Base-by-base conservation (phyloP, 2,888 invertebrate species). In the Calameuta pallipes region DNA sequence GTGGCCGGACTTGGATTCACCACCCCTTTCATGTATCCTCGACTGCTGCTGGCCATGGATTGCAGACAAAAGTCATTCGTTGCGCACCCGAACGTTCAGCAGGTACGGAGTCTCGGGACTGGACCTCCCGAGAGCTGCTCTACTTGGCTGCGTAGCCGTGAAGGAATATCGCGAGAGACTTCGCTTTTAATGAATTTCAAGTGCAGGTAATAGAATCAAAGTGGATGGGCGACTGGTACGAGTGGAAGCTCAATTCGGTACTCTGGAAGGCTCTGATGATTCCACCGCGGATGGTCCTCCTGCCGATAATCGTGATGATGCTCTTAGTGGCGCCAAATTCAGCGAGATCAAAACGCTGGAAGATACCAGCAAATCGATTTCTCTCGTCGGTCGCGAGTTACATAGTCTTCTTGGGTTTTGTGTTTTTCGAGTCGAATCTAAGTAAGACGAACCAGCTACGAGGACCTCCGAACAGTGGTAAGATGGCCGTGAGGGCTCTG, bases 1-100 rank as follows among this genome's bases (percentile, higher is more conserved):
- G 92, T 91, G 4, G 86, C 90, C 34, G 89, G 90, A 74, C 89
- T 92, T 4, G 91, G 91, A 11, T 80, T 82, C 9, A 81, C 85
- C 12, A 83, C 83, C 0, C 92, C 93, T 76, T 94, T 94, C 80
- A 90, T 93, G 0, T 93, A 94, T 83, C 96, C 96, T 0, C 92
- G 96, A 76, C 92, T 96, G 12, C 92, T 95, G 37, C 92, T 95
- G 89, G 96, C 96, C 0, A 93, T 96, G 85, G 94, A 95, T 86
- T 94, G 93, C 85, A 93, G 94, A 82, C 95, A 96, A 86, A 96
- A 95, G 87, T 94, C 94, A 87, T 96, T 96, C 87, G 95, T 96
- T 0, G 95, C 96, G 6, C 96, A 96, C 91, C 94, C 95, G 0
- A 95, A 96, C 88, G 94, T 95, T 31, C 96, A 96, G 88, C 95